phyloP scores from a whole-genome alignment of 1,140 invertebrate genomes.

The Hylyphantes graminicola region DNA sequence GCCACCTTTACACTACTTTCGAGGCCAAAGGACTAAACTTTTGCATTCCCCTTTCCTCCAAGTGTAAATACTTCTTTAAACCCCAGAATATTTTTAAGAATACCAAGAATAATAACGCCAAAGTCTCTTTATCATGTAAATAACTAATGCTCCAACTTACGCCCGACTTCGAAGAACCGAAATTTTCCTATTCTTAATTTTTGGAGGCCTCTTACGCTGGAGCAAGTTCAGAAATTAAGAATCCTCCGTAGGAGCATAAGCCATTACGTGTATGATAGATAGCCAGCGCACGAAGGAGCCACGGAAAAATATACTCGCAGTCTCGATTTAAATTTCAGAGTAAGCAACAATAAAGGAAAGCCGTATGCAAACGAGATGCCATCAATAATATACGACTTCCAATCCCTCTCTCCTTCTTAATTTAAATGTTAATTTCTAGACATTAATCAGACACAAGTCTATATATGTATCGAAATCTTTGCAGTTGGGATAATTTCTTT shows the following conservation, averaged over 20 bases:
- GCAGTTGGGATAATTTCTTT: not conserved
- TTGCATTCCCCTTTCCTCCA: conserved; percentile 35
- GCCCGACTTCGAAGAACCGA: conserved; percentile 26
- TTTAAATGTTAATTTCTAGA: conserved; percentile 57
- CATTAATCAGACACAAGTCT: conserved; percentile 50
- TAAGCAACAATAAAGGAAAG: conserved; percentile 53
- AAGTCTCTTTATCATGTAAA: conserved; percentile 58
- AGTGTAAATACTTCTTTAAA: conserved; percentile 50
- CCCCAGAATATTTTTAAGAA: conserved; percentile 50
- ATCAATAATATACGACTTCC: conserved; percentile 51
- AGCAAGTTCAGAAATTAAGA: conserved; percentile 51
- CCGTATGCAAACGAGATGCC: conserved; percentile 37
- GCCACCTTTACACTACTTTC: no score
- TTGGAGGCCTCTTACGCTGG: conserved; percentile 12
- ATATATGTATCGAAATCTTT: conserved; percentile 11
- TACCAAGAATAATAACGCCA: conserved; percentile 42
- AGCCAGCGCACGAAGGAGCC: conserved; percentile 2
- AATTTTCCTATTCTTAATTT: conserved; percentile 57
- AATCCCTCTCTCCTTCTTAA: conserved; percentile 48
- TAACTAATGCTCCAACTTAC: conserved; percentile 47
- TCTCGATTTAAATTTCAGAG: conserved; percentile 53
- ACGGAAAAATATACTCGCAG: conserved; percentile 47
- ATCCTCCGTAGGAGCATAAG: conserved; percentile 23
- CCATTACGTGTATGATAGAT: conserved; percentile 54
- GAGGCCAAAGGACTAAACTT: conserved; percentile 22